Percentiles rank a stretch among this genome's conserved stretches.
phyloP scores from a whole-genome alignment of 2,113 vertebrate genomes.

The Jaculus jaculus region DNA sequence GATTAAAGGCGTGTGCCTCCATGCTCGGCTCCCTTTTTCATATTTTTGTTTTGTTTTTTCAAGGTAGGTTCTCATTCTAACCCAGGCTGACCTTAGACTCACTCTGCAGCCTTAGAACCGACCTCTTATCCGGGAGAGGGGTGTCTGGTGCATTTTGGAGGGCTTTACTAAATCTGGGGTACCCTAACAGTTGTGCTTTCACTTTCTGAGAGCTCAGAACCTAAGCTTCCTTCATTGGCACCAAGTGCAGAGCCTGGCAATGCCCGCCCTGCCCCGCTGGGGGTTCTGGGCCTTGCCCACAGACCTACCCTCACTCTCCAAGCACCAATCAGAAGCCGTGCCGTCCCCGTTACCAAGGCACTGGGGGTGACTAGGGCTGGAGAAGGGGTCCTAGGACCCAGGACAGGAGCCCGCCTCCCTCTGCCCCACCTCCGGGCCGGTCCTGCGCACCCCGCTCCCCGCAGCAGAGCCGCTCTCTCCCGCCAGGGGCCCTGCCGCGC shows the following conservation, averaged over 20 bases:
- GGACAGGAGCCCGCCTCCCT: background rate
- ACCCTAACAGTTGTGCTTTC: background rate
- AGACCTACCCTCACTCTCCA: accelerated
- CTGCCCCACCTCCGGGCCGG: background rate
- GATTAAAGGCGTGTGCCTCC: background rate
- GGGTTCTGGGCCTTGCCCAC: background rate
- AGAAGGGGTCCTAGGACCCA: accelerated
- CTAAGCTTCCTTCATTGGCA: background rate
- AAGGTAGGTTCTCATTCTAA: background rate
- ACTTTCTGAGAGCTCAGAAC: background rate
- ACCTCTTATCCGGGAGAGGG: background rate
- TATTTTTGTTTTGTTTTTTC: background rate
- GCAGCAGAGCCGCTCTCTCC: background rate
- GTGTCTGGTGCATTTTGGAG: background rate
- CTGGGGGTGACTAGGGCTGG: too few species aligned
- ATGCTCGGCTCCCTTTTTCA: background rate
- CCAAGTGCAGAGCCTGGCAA: background rate
- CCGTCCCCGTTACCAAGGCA: background rate
- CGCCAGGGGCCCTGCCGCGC: background rate
- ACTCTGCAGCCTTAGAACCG: background rate
- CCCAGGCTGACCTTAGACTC: background rate
- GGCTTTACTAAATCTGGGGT: background rate
- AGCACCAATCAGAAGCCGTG: background rate
- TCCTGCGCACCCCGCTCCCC: background rate
- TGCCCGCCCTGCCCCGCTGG: background rate